Conservation (phyloP, 1,140 invertebrate species). For the Drosophila nikananu region DNA sequence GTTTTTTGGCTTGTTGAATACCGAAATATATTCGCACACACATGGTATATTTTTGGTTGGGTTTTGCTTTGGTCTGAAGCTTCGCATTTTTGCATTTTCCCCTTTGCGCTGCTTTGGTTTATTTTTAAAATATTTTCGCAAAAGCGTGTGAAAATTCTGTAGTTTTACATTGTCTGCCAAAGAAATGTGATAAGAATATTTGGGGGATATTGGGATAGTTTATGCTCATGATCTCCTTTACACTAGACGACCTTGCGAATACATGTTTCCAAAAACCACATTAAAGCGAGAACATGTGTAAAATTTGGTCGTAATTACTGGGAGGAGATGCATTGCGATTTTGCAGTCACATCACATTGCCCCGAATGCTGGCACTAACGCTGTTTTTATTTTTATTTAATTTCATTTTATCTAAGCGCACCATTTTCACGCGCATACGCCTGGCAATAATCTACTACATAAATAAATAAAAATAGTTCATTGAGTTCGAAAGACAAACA, state of each 20-base stretch:
- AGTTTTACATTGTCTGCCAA: conserved; percentile 31
- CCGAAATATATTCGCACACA: neutral
- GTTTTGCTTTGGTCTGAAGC: conserved; percentile 61
- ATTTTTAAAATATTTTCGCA: conserved; percentile 60
- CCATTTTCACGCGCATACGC: conserved; percentile 41
- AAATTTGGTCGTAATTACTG: conserved; percentile 43
- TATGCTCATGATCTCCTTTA: conserved; percentile 12
- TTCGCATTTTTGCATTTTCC: conserved; percentile 60
- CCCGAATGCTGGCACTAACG: conserved; percentile 7
- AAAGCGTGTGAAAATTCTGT: conserved; percentile 38
- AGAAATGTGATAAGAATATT: conserved; percentile 24
- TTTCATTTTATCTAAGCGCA: conserved; percentile 37
- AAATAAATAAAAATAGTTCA: conserved; percentile 70
- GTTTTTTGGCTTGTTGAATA: conserved; percentile 38
- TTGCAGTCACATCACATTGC: neutral
- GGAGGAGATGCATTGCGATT: conserved; percentile 25
- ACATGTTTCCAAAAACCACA: conserved; percentile 27
- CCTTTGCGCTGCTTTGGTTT: conserved; percentile 53
- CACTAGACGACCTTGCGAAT: neutral
- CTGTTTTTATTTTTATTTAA: conserved; percentile 45
- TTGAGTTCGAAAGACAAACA: conserved; percentile 59
- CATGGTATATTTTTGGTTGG: conserved; percentile 6
- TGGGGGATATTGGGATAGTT: neutral
- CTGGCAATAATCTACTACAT: conserved; percentile 50
- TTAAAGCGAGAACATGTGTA: conserved; percentile 12